Conservation (phyloP, 2,797 vertebrate species). For the Halcyon smyrnensis region DNA sequence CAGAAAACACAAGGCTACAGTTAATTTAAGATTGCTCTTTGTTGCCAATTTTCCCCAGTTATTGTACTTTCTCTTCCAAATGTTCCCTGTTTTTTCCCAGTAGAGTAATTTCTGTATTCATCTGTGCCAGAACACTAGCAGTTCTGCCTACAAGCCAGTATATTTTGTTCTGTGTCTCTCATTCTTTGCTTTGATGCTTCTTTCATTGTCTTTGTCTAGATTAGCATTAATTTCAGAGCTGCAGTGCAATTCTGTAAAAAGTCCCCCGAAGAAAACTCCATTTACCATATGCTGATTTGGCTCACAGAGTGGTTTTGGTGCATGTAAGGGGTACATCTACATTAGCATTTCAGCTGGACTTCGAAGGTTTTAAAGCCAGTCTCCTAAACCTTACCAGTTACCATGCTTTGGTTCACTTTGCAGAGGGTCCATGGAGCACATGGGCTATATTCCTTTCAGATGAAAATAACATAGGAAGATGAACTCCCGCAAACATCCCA, state of each 20-base stretch:
- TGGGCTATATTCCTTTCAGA: background rate
- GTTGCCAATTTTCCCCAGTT: constrained; percentile 33
- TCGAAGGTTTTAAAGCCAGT: background rate
- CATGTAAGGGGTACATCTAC: background rate
- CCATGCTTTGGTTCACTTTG: background rate
- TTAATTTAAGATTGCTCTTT: constrained; percentile 10
- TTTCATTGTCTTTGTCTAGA: background rate
- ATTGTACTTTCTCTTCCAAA: constrained; percentile 43
- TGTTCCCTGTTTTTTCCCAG: background rate
- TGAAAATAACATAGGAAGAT: background rate
- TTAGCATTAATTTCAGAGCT: background rate
- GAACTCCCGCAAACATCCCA: background rate
- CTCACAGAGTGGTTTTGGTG: background rate
- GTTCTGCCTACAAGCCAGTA: background rate
- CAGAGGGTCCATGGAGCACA: background rate
- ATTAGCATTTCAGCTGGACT: background rate
- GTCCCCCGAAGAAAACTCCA: background rate
- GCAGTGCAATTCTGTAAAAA: background rate
- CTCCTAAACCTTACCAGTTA: background rate
- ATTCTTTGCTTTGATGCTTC: background rate
- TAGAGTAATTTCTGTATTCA: background rate
- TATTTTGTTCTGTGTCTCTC: constrained; percentile 11
- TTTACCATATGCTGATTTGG: background rate
- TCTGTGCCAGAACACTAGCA: constrained; percentile 35
- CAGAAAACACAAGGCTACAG: background rate